Conservation (phyloP, 2,888 invertebrate species). For the Eupithecia centaureata region DNA sequence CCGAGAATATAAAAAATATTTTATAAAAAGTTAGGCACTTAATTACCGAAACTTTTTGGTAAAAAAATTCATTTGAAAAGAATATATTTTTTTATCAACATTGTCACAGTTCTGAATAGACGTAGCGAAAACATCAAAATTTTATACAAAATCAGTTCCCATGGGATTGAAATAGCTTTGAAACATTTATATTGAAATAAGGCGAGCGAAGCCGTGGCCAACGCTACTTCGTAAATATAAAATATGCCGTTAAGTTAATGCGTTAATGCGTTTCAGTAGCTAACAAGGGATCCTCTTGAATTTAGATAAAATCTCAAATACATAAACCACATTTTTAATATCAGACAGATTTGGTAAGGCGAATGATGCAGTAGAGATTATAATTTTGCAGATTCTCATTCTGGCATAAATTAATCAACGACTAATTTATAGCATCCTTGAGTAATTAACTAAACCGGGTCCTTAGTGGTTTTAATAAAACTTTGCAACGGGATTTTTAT, state of each 20-base stretch:
- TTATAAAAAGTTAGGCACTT: too few relatives aligned
- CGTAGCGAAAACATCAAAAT: too few relatives aligned
- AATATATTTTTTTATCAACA: too few relatives aligned
- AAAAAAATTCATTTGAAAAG: too few relatives aligned
- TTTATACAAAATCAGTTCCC: too few relatives aligned
- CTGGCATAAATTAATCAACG: constrained; percentile 17
- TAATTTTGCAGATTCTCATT: constrained; percentile 7
- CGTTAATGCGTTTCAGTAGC: neutral
- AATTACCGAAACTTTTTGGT: too few relatives aligned
- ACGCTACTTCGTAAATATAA: too few relatives aligned
- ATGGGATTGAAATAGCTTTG: too few relatives aligned
- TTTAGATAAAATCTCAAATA: neutral
- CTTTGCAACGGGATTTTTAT: constrained; percentile 4
- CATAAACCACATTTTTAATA: constrained; percentile 7
- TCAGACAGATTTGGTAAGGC: neutral
- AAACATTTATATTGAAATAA: too few relatives aligned
- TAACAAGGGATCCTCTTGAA: neutral
- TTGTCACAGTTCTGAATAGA: too few relatives aligned
- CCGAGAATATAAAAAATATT: too few relatives aligned
- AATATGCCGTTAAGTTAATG: neutral
- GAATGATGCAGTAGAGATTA: neutral
- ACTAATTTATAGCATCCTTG: constrained; percentile 17
- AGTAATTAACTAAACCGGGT: constrained; percentile 22
- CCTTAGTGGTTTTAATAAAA: constrained; percentile 16
- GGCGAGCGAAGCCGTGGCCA: too few relatives aligned